Evolutionary conservation across 1,140 invertebrate species (phyloP), one percentile per base, ranked within the genome.

Genomic region (Ephestia elutella): DNA sequence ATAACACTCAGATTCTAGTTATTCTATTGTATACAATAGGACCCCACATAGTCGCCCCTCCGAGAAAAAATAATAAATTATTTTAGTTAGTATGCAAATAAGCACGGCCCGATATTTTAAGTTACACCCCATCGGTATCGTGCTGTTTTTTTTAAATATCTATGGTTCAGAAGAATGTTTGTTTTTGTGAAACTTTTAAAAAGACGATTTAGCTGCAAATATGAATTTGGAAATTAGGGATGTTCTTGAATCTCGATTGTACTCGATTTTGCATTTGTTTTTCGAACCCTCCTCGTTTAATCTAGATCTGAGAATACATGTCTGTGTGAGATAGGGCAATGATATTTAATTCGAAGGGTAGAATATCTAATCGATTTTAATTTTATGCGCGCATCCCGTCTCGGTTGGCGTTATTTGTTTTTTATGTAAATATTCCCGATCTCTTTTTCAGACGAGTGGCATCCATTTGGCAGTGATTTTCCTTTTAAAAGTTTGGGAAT

Each of bases 41-140:
- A 83, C 85, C 82, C 81, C 75, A 87, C 71, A 72, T 62, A 65
- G 56, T 66, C 71, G 70, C 76, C 84, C 84, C 82, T 85, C 72
- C 71, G 75, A 73, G 68, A 80, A 87, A 87, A 87, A 83, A 87
- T 87, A 87, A 87, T 87, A 87, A 86, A 86, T 87, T 87, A 87
- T 87, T 87, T 87, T 87, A 87, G 84, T 87, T 86, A 87, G 82
- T 87, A 87, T 87, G 84, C 84, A 87, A 87, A 87, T 87, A 83
- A 83, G 80, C 70, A 67, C 66, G 73, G 75, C 65, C 79, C 79
- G 82, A 87, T 85, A 85, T 87, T 86, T 86, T 84, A 83, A 80
- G 75, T 74, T 70, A 84, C 83, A 86, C 84, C 84, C 84, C 80
- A 86, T 78, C 68, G 75, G 73, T 63, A 72, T 70, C 70, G 66